Base-by-base conservation (phyloP, 2,113 vertebrate species). In the Rhea americana region DNA sequence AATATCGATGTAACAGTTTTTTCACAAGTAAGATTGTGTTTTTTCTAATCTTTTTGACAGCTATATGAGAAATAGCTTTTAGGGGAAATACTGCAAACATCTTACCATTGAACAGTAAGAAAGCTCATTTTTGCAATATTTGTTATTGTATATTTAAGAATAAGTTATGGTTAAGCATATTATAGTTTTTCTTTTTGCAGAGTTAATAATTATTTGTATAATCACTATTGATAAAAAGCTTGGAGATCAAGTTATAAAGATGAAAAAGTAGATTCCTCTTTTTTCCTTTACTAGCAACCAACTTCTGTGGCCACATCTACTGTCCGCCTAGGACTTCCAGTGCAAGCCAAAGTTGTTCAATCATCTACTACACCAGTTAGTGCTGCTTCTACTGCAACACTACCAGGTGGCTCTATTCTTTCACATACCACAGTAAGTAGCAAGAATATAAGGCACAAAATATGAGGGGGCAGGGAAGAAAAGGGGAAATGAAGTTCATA, bases 301-400 rank as follows among this genome's bases (percentile, higher is more conserved):
- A 7, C 96, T 2, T 89, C 96, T 2, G 86, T 96, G 76, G 94
- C 66, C 30, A 26, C 94, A 6, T 80, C 96, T 28, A 35, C 94
- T 8, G 93, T 96, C 4, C 93, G 95, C 66, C 74, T 96, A 16
- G 95, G 96, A 10, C 94, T 96, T 14, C 96, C 95, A 0, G 81
- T 96, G 86, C 97, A 97, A 48, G 97, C 98, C 95, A 98, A 98
- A 97, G 97, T 98, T 95, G 97, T 96, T 53, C 97, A 96, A 2
- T 94, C 97, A 22, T 89, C 98, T 9, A 95, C 96, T 4, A 91
- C 97, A 19, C 93, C 97, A 39, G 91, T 90, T 92, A 97, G 95
- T 22, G 83, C 83, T 58, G 58, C 85, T 0, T 67, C 95, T 30
- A 6, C 77, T 0, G 95, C 96, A 21, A 87, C 97, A 61, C 97